phyloP scores from a whole-genome alignment of 2,113 vertebrate genomes.

The Rhinoptilus africanus region DNA sequence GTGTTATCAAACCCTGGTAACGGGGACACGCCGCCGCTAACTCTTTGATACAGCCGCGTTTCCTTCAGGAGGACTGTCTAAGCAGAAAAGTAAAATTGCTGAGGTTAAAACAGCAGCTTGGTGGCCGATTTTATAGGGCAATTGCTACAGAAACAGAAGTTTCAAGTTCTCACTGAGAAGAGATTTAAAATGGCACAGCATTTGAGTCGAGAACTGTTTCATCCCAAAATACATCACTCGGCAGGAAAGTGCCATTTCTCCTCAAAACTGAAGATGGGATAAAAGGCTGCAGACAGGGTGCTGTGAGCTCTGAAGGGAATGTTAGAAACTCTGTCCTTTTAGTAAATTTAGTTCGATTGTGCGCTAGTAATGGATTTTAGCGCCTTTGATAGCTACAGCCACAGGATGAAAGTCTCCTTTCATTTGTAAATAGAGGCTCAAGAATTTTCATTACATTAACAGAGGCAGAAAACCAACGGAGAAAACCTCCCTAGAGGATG shows the following conservation, averaged over 20 bases:
- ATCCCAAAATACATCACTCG: accelerated
- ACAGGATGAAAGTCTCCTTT: background rate
- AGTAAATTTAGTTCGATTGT: too few species aligned
- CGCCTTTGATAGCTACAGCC: background rate
- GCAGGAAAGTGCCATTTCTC: background rate
- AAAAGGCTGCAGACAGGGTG: background rate
- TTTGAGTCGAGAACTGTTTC: background rate
- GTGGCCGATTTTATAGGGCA: background rate
- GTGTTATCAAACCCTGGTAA: background rate
- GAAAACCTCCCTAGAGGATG: accelerated
- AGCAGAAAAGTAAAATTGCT: background rate
- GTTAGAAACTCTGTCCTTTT: background rate
- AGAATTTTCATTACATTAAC: background rate
- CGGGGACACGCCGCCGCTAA: accelerated
- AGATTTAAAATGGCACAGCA: background rate
- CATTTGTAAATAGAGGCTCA: background rate
- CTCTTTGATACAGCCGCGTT: background rate
- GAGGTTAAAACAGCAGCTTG: background rate
- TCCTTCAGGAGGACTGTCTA: background rate
- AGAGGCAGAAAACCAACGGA: background rate
- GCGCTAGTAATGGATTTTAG: background rate
- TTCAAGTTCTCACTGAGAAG: background rate
- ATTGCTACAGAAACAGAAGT: background rate
- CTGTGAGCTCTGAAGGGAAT: too few species aligned
- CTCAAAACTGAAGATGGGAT: accelerated